Base-by-base conservation (phyloP, 1,140 invertebrate species). In the Achatina immaculata region DNA sequence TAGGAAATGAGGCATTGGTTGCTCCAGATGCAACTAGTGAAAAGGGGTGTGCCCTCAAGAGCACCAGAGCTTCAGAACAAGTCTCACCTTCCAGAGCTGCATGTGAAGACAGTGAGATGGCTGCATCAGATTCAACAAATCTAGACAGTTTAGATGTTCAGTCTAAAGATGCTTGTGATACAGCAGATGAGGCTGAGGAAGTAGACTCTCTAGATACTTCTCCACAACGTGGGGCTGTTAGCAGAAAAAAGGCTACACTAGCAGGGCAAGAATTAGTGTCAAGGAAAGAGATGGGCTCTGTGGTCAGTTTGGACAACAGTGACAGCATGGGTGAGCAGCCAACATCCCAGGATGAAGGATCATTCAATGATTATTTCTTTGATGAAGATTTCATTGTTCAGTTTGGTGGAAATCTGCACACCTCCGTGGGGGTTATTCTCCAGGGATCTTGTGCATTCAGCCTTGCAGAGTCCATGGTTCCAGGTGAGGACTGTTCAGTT, bases 311-410 rank as follows among this genome's bases (percentile, higher is more conserved):
- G n/a, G 83, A 80, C 31, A 74, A 82, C 36, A 51, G 45, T 55
- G 74, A 81, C 48, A 83, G 80, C 43, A 76, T 75, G 55, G 55
- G 34, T 24, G 31, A 82, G 71, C 19, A 80, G 62, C 45, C 71
- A 38, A 19, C 69, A 4, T 78, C 82, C 2, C 81, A 83, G 28
- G 87, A 86, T 24, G 87, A 83, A 2, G 81, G 72, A 0, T 78
- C 82, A 19, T 80, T 84, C 74, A 89, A 88, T 76, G 89, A 90
- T 28, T 90, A 90, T 80, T 90, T 87, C 77, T 90, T 89, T 58
- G 89, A 90, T 78, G 89, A 90, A 68, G 89, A 90, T 78, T 90
- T 90, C 82, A 87, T 84, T 34, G 89, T 90, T 42, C 88, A 89
- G 75, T 90, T 88, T 84, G 89, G 88, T 68, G 86, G 88, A 19